Evolutionary conservation across 2,888 invertebrate species (phyloP).

Genomic region (Eupithecia dodoneata): DNA sequence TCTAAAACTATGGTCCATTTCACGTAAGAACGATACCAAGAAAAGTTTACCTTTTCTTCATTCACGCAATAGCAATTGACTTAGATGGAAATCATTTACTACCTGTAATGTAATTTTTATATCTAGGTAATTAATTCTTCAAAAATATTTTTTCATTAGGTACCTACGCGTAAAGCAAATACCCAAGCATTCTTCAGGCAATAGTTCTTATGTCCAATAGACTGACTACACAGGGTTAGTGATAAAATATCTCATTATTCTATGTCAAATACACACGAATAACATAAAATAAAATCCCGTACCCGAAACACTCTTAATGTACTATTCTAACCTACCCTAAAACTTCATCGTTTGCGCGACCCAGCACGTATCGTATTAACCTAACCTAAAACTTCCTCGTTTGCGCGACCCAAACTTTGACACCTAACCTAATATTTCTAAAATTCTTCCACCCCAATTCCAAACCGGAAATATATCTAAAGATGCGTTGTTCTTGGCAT

Average conservation of each 20-base stretch:
- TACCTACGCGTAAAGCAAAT: too few species aligned
- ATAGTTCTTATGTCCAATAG: too few species aligned
- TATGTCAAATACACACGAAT: background rate
- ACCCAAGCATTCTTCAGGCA: too few species aligned
- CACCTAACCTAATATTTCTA: conserved; percentile 27
- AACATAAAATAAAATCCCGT: background rate
- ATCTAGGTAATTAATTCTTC: too few species aligned
- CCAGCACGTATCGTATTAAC: background rate
- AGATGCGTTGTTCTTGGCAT: conserved; percentile 43
- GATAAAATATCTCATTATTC: background rate
- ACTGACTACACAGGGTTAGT: background rate
- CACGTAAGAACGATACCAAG: too few species aligned
- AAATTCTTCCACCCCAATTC: conserved; percentile 31
- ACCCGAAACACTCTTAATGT: background rate
- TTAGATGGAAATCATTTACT: too few species aligned
- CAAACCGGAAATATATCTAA: conserved; percentile 17
- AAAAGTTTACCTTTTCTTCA: too few species aligned
- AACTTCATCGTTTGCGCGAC: background rate
- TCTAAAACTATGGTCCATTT: too few species aligned
- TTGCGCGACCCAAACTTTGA: background rate
- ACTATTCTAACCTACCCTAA: background rate
- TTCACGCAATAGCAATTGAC: too few species aligned
- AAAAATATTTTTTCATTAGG: too few species aligned
- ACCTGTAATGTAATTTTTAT: too few species aligned
- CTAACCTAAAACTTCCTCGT: background rate